These are phyloP conservation scores for Notiomystis cincta DNA, from an alignment of 2,113 vertebrate genomes.

Conservation along the genomic window DNA sequence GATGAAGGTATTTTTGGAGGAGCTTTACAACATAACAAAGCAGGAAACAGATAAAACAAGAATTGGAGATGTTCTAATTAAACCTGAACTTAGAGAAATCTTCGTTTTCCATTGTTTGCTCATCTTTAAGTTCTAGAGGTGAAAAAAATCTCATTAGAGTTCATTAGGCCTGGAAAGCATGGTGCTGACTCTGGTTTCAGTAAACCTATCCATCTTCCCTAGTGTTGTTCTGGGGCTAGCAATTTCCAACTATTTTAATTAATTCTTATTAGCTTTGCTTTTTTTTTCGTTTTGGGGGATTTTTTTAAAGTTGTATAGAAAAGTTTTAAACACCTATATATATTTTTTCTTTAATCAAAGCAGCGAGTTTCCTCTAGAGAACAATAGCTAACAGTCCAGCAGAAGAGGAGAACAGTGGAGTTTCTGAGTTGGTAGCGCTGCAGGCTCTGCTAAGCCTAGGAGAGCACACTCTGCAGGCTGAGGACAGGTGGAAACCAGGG, in stretches of 20 bases:
- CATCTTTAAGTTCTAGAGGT: neutral
- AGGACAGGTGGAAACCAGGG: rapidly evolving
- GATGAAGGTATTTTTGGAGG: neutral
- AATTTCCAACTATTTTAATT: neutral
- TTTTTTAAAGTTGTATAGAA: neutral
- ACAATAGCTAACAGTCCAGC: neutral
- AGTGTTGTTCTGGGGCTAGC: neutral
- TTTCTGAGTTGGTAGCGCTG: rapidly evolving
- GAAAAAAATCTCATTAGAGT: neutral
- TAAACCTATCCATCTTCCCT: neutral
- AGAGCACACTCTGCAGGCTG: rapidly evolving
- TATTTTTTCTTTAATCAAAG: neutral
- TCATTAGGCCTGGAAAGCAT: neutral
- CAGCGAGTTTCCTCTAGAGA: neutral
- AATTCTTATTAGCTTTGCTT: neutral
- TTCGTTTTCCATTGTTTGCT: neutral
- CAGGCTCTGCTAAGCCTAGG: neutral
- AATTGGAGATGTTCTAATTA: neutral
- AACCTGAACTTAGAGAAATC: neutral
- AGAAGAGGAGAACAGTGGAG: neutral
- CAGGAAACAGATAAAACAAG: neutral
- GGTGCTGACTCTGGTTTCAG: neutral
- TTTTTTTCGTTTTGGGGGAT: neutral
- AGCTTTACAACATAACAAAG: neutral
- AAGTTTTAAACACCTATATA: neutral